Evolutionary conservation across 2,113 vertebrate species (phyloP), one percentile per base, ranked within the genome.

Genomic region (Nansenia antarctica): DNA sequence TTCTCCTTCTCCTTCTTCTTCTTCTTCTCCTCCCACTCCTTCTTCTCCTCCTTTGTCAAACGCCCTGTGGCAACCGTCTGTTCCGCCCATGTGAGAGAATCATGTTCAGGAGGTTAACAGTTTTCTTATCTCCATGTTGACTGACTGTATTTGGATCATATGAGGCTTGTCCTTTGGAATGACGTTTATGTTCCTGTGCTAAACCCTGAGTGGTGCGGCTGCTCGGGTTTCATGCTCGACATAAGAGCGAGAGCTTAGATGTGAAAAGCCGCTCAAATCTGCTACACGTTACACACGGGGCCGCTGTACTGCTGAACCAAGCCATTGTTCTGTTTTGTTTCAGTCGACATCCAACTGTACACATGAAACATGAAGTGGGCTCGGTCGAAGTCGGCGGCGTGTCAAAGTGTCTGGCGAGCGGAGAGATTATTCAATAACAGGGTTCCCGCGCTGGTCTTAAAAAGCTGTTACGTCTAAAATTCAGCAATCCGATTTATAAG

Each of bases 261-360:
- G 39, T 14, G 39, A 42, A n/a, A 42, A 14, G 14, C 39, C 18
- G 3, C 39, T 42, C 39, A 18, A 42, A 42, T 42, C 39, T 42
- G 18, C 39, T 4, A 4, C 39, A 42, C 39, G n/a, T 42, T 42
- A 42, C 39, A 42, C 39, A 42, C 39, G 18, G 39, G 12, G 39
- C 0, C 18, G 39, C 11, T 42, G 11, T 5, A 15, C 39, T 42
- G n/a, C 39, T 18, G 39, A 42, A 42, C 1, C 18, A 42, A 42
- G 39, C n/a, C n/a, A n/a, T n/a, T n/a, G n/a, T n/a, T n/a, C n/a
- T 42, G 39, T 49, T n/a, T 49, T 49, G 45, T 49, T 49, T 49
- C 45, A 49, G 15, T 49, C 7, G 18, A 42, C 20, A 20, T 49
- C 1, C 45, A 49, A 49, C n/a, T 49, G 45, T 49, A 49, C 45